Percentiles rank a stretch among this genome's conserved stretches.
Conservation (phyloP, 2,888 invertebrate species). For the Eupsilia transversa region DNA sequence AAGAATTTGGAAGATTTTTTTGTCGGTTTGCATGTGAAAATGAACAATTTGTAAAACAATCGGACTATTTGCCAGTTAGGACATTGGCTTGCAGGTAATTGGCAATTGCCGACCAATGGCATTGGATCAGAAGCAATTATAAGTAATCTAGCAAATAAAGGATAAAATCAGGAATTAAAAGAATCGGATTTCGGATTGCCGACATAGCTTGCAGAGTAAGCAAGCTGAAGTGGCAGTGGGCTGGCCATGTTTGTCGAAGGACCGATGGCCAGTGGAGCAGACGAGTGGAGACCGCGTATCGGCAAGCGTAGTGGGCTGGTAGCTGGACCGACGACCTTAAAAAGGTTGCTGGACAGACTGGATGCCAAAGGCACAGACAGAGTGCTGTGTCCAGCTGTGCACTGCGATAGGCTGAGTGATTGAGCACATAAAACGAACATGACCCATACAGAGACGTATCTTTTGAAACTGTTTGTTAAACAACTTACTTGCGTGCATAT, state of each 20-base stretch:
- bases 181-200: no score
- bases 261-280: no score
- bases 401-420: background rate
- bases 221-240: background rate
- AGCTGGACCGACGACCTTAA: background rate
- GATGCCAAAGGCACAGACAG: background rate
- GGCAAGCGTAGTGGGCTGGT: background rate
- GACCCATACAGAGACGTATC: background rate
- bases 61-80: background rate
- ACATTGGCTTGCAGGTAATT: constrained; percentile 32
- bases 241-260: background rate
- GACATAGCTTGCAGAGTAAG: background rate
- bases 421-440: constrained; percentile 13
- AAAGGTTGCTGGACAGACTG: background rate
- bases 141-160: constrained; percentile 35
- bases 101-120: constrained; percentile 33
- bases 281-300: background rate
- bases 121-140: constrained; percentile 30
- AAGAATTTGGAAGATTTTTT: constrained; percentile 39
- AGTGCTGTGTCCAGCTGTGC: background rate
- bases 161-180: background rate
- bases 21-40: constrained; percentile 33
- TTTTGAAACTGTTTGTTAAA: constrained; percentile 45
- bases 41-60: constrained; percentile 35
- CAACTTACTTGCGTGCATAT: constrained; percentile 19